Evolutionary conservation across 2,888 invertebrate genomes (phyloP).

Genomic region (Quadroppia sp.): DNA sequence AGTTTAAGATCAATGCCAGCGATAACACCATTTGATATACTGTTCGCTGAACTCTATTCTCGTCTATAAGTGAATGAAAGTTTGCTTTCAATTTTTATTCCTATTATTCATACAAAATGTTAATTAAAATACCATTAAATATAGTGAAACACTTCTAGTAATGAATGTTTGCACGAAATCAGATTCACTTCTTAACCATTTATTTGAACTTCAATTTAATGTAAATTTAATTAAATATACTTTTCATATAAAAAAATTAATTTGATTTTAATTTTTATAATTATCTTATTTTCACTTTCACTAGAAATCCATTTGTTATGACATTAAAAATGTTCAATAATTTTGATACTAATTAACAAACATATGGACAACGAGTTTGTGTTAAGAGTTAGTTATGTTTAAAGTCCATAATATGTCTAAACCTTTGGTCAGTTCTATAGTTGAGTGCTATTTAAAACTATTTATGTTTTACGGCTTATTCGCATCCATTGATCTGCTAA

Average conservation of each 20-base stretch:
- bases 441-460: not conserved
- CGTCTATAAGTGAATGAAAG: not conserved
- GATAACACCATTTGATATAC: not conserved
- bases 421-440: not conserved
- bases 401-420: not conserved
- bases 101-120: not conserved
- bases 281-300: not conserved
- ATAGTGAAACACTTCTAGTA: not conserved
- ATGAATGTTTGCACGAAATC: not conserved
- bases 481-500: slow-evolving; percentile 23
- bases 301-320: too few relatives aligned
- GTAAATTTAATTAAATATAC: not conserved
- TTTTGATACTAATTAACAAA: not conserved
- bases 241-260: not conserved
- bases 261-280: not conserved
- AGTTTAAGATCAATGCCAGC: slow-evolving; percentile 24
- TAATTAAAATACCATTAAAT: slow-evolving; percentile 7
- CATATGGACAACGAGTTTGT: not conserved
- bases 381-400: not conserved
- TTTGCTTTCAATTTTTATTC: not conserved
- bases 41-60: not conserved
- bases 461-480: not conserved
- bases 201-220: not conserved
- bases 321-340: not conserved
- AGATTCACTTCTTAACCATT: not conserved